These are phyloP conservation scores for Planiliza haematocheilus DNA, from an alignment of 2,113 vertebrate genomes.

Conservation along the genomic window DNA sequence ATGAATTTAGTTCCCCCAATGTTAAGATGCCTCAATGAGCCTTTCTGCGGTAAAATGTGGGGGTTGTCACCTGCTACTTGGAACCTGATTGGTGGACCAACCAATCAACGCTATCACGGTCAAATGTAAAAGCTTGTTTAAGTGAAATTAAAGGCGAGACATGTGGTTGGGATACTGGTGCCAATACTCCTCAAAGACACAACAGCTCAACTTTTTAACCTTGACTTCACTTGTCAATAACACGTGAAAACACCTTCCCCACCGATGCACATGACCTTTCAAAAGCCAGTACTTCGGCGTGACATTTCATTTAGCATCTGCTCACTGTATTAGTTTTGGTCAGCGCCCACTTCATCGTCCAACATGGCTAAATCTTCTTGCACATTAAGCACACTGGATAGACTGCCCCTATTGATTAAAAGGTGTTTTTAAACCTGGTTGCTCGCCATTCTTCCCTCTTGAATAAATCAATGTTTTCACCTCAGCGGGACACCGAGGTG, in stretches of 20 bases:
- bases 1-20: constrained; percentile 5
- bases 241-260: constrained; percentile 59
- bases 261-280: constrained; percentile 54
- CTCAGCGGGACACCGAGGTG: constrained; percentile 65
- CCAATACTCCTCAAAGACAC: constrained; percentile 10
- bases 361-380: constrained; percentile 44
- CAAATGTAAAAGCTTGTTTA: no score
- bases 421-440: constrained; percentile 71
- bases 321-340: constrained; percentile 59
- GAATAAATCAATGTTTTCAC: constrained; percentile 70
- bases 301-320: constrained; percentile 65
- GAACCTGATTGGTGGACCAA: no score
- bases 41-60: constrained; percentile 20
- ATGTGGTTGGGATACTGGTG: background rate
- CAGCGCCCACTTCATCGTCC: constrained; percentile 41
- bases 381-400: constrained; percentile 59
- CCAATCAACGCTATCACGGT: no score
- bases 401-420: constrained; percentile 74
- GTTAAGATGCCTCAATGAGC: constrained; percentile 7
- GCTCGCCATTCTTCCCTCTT: constrained; percentile 25
- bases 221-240: constrained; percentile 55
- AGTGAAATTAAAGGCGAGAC: no score
- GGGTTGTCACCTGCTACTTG: constrained; percentile 61
- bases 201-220: constrained; percentile 43
- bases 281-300: constrained; percentile 26